Base-by-base conservation (phyloP, 2,888 invertebrate species). In the Diabrotica balteata region DNA sequence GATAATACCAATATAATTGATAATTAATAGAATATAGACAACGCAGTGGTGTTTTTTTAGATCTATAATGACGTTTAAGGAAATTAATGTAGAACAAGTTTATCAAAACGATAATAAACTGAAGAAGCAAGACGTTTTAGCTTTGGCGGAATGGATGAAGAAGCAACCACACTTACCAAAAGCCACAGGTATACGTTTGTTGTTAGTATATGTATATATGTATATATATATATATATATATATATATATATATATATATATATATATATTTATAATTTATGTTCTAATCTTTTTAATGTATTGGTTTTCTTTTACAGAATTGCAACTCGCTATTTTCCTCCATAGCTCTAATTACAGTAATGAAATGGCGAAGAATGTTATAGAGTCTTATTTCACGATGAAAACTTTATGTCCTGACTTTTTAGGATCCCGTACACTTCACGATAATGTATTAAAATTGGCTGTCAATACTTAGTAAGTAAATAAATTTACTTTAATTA, bases 161-260 rank as follows among this genome's bases (percentile, higher is more conserved):
- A 89, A 88, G n/a, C 92, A 92, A 79, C 89, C 90, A 0, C 91
- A 92, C 80, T 81, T 92, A 64, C 88, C 90, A 0, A 80, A 87
- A 73, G 84, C 90, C 4, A 85, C 85, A 70, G 88, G 88, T 87
- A 75, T 8, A 44, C 11, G 9, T 47, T 47, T 47, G 10, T 7
- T 7, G 46, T 46, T 46, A 9, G 8, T 47, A 9, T 3, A 9
- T 46, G 3, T n/a, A n/a, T n/a, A n/a, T n/a, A n/a, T n/a, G n/a
- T n/a, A n/a, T n/a, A n/a, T n/a, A n/a, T n/a, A 46, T 46, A 8
- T 1, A 46, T 46, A 46, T 1, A 2, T 46, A 46, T 46, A 46
- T 46, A 46, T 46, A 46, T 46, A 46, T 46, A 46, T 46, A 46
- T 46, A 46, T 46, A 46, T 46, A 46, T 46, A 46, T 46, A 46